Conservation (phyloP, 2,888 invertebrate species). For the Eupithecia inturbata region DNA sequence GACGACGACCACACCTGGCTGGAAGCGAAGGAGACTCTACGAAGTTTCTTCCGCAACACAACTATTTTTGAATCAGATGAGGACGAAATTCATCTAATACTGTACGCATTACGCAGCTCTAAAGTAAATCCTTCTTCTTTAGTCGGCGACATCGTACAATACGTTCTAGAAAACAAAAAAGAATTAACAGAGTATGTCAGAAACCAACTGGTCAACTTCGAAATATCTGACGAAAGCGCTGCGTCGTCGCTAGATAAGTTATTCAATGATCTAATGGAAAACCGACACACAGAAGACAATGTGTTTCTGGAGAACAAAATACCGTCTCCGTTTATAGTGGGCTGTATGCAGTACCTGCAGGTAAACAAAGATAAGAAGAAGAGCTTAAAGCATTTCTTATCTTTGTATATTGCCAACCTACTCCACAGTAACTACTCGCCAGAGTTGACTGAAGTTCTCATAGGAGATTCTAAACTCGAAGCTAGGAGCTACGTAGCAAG, state of each 20-base stretch:
- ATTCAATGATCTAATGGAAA: constrained; percentile 72
- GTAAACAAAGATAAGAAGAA: constrained; percentile 67
- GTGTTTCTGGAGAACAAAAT: constrained; percentile 71
- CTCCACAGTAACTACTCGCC: constrained; percentile 85
- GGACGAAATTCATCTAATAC: constrained; percentile 87
- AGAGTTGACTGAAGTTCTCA: constrained; percentile 76
- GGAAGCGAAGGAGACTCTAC: constrained; percentile 83
- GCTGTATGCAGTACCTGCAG: constrained; percentile 71
- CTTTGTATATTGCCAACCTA: constrained; percentile 80
- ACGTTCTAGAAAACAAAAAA: constrained; percentile 65
- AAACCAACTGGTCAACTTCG: constrained; percentile 69
- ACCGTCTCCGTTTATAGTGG: constrained; percentile 74
- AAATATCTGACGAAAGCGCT: constrained; percentile 65
- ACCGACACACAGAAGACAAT: constrained; percentile 61
- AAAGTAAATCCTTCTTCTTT: constrained; percentile 64
- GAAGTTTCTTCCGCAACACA: constrained; percentile 85
- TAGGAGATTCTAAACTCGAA: constrained; percentile 76
- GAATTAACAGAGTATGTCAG: constrained; percentile 65
- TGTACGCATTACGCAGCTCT: constrained; percentile 78
- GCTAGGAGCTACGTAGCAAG: constrained; percentile 78
- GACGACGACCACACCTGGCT: constrained; percentile 68
- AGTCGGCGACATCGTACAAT: constrained; percentile 69
- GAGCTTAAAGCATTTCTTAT: constrained; percentile 69
- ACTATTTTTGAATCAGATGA: constrained; percentile 86
- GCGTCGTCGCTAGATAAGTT: constrained; percentile 65